These are phyloP conservation scores for Toxotes chatareus DNA, from an alignment of 2,113 vertebrate species.

Conservation along the genomic window DNA sequence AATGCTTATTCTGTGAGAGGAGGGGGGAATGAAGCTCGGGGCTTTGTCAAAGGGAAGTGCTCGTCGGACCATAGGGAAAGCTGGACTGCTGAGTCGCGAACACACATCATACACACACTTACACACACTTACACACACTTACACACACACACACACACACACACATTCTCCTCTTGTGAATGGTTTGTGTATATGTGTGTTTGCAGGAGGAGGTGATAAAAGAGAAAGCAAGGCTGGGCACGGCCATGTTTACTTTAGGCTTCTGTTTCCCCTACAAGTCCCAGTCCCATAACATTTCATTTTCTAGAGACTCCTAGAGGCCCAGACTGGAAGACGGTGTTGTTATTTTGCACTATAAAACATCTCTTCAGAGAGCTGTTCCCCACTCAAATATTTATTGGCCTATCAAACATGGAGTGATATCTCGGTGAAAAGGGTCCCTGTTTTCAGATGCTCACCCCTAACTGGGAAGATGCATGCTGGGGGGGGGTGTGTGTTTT, in stretches of 20 bases:
- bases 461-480: slow-evolving; percentile 24
- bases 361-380: slow-evolving; percentile 68
- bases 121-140: neutral
- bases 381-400: slow-evolving; percentile 72
- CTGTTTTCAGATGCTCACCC: slow-evolving; percentile 45
- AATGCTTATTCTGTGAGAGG: slow-evolving; percentile 70
- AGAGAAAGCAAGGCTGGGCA: slow-evolving; percentile 29
- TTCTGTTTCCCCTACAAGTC: slow-evolving; percentile 65
- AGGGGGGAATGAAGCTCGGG: neutral
- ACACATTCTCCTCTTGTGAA: slow-evolving; percentile 5
- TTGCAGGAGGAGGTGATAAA: slow-evolving; percentile 43
- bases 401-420: slow-evolving; percentile 64
- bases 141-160: neutral
- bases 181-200: slow-evolving; percentile 20
- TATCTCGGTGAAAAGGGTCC: slow-evolving; percentile 42
- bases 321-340: slow-evolving; percentile 49
- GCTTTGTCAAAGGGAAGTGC: slow-evolving; percentile 46
- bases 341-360: slow-evolving; percentile 73
- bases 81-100: slow-evolving; percentile 40
- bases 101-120: neutral
- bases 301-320: slow-evolving; percentile 49
- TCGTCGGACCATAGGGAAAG: slow-evolving; percentile 35
- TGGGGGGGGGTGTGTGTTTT: neutral
- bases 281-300: slow-evolving; percentile 66
- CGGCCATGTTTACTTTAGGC: slow-evolving; percentile 60